Conservation (phyloP, 2,797 vertebrate species). For the Sebastes baramenuke region DNA sequence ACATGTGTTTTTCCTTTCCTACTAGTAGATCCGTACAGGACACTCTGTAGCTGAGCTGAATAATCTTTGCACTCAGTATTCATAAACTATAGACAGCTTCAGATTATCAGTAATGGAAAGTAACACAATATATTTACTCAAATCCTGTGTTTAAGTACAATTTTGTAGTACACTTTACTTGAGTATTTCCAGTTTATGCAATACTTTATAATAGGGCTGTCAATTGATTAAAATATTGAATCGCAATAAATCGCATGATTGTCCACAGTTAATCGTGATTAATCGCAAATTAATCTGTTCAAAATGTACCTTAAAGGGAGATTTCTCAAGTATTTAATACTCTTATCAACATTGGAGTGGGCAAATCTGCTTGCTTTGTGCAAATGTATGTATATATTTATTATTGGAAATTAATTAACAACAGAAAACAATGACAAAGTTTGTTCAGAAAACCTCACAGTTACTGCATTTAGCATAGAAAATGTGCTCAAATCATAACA, state of each 20-base stretch:
- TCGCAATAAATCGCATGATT: too few species aligned
- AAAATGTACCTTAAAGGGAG: too few species aligned
- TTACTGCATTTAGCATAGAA: too few species aligned
- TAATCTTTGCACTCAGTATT: background rate
- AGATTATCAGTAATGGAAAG: background rate
- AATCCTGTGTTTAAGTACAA: background rate
- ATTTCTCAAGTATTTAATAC: too few species aligned
- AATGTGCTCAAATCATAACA: too few species aligned
- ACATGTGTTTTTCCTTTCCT: background rate
- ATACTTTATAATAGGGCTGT: background rate
- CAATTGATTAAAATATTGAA: too few species aligned
- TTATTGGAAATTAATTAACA: too few species aligned
- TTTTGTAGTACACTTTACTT: background rate
- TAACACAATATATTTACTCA: background rate
- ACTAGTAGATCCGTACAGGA: background rate
- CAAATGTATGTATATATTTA: too few species aligned
- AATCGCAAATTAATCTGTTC: too few species aligned
- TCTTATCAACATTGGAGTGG: too few species aligned
- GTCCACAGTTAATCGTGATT: too few species aligned
- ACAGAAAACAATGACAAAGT: accelerated
- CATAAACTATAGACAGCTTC: background rate
- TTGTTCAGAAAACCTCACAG: accelerated
- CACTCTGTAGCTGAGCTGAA: background rate
- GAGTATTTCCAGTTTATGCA: background rate
- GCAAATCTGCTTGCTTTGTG: too few species aligned